Evolutionary conservation across 2,888 invertebrate genomes (phyloP), one percentile per base, ranked within the genome.

Genomic region (Vesta saturnalis): DNA sequence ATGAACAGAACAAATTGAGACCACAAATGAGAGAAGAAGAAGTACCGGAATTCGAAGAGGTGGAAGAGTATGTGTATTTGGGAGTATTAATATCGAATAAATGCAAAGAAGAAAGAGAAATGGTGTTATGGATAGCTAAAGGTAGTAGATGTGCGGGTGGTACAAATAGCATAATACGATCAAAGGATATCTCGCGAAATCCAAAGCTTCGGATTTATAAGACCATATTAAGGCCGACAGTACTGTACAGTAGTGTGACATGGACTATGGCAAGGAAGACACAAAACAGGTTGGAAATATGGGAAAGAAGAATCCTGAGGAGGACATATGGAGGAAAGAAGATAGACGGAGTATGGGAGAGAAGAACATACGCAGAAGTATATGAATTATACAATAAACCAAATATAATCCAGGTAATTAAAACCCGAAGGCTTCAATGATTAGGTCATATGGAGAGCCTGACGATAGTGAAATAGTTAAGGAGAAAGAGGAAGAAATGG

Each of bases 251-350:
- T 35, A 10, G 58, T 43, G 43, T 35, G 58, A 39, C 43, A 10
- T 58, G 46, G 59, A 59, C 59, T 43, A 47, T 47, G 59, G 19
- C 18, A 59, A 47, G 46, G 22, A 59, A n/a, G n/a, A n/a, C n/a
- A n/a, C n/a, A n/a, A n/a, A n/a, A n/a, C n/a, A n/a, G n/a, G n/a
- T n/a, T n/a, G 21, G 46, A 60, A 23, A 23, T 60, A 16, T 60
- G 60, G 60, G 60, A 60, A 60, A 15, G 43, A 18, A 39, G 43
- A 14, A 60, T 47, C 1, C 21, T 60, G 14, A 18, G 23, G 47
- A 60, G 49, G 14, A 60, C 47, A 60, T 60, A 21, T 21, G 60
- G 60, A 19, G 60, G 49, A 47, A 60, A 60, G 18, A 52, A 22
- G 35, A n/a, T 52, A 52, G 60, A 60, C 14, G 60, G 52, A 49